Conservation (phyloP, 2,113 vertebrate genomes). For the Cariama cristata region DNA sequence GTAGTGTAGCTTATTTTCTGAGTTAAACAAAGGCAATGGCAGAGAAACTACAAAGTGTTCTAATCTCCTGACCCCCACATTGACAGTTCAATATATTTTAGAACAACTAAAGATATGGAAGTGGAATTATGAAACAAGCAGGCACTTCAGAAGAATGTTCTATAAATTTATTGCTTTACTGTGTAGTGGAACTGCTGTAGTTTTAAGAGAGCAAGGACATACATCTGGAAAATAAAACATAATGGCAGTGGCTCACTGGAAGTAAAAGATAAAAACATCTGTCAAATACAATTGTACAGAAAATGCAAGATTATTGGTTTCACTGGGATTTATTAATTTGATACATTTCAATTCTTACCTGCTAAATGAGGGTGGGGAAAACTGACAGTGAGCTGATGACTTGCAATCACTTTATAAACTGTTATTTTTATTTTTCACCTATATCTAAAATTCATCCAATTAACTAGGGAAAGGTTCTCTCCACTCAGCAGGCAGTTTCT, state of each 20-base stretch:
- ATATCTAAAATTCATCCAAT: slow-evolving; percentile 50
- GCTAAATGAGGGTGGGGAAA: background rate
- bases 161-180: slow-evolving; percentile 71
- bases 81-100: slow-evolving; percentile 78
- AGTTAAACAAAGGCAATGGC: slow-evolving; percentile 71
- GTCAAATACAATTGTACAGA: slow-evolving; percentile 66
- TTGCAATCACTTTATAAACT: slow-evolving; percentile 35
- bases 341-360: slow-evolving; percentile 68
- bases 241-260: slow-evolving; percentile 42
- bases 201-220: slow-evolving; percentile 75
- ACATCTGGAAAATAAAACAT: slow-evolving; percentile 74
- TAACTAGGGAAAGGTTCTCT: slow-evolving; percentile 18
- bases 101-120: slow-evolving; percentile 75
- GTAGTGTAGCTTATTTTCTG: slow-evolving; percentile 61
- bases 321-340: slow-evolving; percentile 80
- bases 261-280: slow-evolving; percentile 69
- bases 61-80: slow-evolving; percentile 67
- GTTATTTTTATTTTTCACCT: slow-evolving; percentile 47
- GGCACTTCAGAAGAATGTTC: slow-evolving; percentile 66
- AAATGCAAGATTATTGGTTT: slow-evolving; percentile 77
- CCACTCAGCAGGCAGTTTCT: slow-evolving; percentile 2
- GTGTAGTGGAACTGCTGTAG: background rate
- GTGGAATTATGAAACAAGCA: slow-evolving; percentile 72
- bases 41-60: slow-evolving; percentile 66
- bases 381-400: background rate